phyloP scores from a whole-genome alignment of 30 jellyfish, hydroid and myxozoan species.

The Turritopsis rubra region DNA sequence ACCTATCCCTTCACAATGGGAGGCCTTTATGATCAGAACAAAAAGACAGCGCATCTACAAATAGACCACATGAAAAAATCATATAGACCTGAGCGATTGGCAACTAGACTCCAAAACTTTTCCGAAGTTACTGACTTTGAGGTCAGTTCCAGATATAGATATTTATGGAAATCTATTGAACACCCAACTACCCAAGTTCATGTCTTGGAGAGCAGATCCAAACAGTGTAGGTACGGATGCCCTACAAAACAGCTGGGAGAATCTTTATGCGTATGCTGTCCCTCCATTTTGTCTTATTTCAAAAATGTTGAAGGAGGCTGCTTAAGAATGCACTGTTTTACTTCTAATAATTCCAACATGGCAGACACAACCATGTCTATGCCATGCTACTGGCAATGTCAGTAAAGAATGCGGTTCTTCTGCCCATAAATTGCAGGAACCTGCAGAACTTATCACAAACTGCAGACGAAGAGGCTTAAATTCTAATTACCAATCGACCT shows the following conservation, averaged over 20 bases:
- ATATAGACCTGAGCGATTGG: neutral
- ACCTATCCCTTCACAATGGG: neutral
- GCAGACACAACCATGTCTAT: conserved; percentile 21
- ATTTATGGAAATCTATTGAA: neutral
- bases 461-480: conserved; percentile 26
- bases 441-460: conserved; percentile 28
- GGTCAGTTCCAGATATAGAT: neutral
- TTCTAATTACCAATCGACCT: conserved; percentile 41
- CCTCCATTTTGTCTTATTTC: conserved; percentile 27
- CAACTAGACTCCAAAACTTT: neutral
- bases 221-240: conserved; percentile 20
- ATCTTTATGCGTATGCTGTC: conserved; percentile 5
- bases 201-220: conserved; percentile 16
- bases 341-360: conserved; percentile 20
- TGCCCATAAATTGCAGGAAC: neutral
- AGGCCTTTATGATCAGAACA: neutral
- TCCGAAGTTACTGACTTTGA: neutral
- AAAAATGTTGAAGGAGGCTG: neutral
- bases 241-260: neutral
- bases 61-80: neutral
- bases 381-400: conserved; percentile 7
- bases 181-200: neutral
- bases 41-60: neutral
- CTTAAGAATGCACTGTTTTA: neutral
- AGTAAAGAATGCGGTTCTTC: conserved; percentile 1